Base-by-base conservation (phyloP, 2,113 vertebrate genomes). In the Gymnarchus niloticus region DNA sequence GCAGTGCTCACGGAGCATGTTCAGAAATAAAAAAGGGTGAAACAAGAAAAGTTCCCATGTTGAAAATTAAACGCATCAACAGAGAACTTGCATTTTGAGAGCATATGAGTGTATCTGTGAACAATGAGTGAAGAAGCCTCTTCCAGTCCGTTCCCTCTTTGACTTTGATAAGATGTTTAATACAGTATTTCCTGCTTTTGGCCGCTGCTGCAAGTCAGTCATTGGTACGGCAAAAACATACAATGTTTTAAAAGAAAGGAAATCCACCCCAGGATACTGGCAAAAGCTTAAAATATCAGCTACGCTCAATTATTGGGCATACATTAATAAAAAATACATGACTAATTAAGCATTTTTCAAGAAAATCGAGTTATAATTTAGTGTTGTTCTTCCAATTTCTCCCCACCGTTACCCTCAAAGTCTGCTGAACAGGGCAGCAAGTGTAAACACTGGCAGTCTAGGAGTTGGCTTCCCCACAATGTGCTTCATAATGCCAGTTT, bases 321-420 rank as follows among this genome's bases (percentile, higher is more conserved):
- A 85, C 61, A 76, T 85, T 87, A 83, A 85, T 76, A 83, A 80
- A 23, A 77, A 85, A 85, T 80, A 83, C 78, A 83, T 83, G 52
- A 82, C 81, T 87, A 87, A 87, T 85, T 87, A 87, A 87, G 85
- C 84, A 19, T 61, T 51, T 85, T 37, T 82, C n/a, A 28, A 54
- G 44, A 85, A 84, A 76, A 85, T 61, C 81, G 78, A 83, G 78
- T 73, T 87, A 52, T 76, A 81, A 85, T 81, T 87, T 87, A 41
- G 51, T 33, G 37, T 81, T 73, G 46, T 78, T 48, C 14, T 56
- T 37, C 49, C 2, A 49, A 81, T 81, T 14, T 57, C 54, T 3
- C n/a, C 23, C 28, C 6, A 51, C 33, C 14, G 9, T 54, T 41
- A 14, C 19, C 28, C 59, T 81, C 49, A 81, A 52, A 81, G 49